Evolutionary conservation across 2,113 vertebrate genomes (phyloP).

Genomic region (Falcunculus frontatus): DNA sequence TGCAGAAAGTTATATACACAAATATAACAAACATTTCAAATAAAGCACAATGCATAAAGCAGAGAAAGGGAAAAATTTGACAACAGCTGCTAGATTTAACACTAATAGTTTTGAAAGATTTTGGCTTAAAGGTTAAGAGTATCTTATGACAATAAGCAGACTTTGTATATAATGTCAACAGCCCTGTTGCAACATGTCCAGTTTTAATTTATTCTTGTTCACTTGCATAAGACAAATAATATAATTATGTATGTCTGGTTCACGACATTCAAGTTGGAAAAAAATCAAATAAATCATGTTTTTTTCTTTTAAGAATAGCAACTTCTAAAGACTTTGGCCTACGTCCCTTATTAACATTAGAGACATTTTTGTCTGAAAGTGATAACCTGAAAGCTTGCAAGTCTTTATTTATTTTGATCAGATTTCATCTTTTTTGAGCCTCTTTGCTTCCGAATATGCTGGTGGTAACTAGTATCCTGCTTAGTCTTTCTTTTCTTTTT

Average conservation of each 20-base stretch:
- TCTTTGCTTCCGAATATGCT: not conserved
- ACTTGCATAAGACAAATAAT: constrained; percentile 79
- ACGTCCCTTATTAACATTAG: constrained; percentile 55
- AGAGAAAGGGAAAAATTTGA: constrained; percentile 74
- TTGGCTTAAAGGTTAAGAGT: constrained; percentile 83
- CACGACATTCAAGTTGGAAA: constrained; percentile 63
- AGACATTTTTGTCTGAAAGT: constrained; percentile 56
- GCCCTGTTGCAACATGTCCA: constrained; percentile 78
- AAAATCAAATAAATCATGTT: constrained; percentile 64
- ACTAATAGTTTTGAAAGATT: constrained; percentile 83
- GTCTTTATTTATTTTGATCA: constrained; percentile 63
- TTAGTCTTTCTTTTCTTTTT: not conserved
- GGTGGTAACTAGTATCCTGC: not conserved
- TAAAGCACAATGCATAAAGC: constrained; percentile 74
- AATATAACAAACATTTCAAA: constrained; percentile 82
- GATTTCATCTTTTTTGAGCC: constrained; percentile 21
- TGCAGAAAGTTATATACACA: constrained; percentile 81
- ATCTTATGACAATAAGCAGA: constrained; percentile 84
- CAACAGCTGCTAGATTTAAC: constrained; percentile 79
- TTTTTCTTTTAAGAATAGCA: constrained; percentile 63
- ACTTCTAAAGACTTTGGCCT: constrained; percentile 56
- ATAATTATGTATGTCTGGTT: constrained; percentile 78
- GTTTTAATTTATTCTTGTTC: constrained; percentile 81
- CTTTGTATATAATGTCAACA: constrained; percentile 82
- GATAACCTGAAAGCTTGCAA: constrained; percentile 62